Evolutionary conservation across 2,888 invertebrate species (phyloP), one percentile per base, ranked within the genome.

Genomic region (Nomada hirtipes): DNA sequence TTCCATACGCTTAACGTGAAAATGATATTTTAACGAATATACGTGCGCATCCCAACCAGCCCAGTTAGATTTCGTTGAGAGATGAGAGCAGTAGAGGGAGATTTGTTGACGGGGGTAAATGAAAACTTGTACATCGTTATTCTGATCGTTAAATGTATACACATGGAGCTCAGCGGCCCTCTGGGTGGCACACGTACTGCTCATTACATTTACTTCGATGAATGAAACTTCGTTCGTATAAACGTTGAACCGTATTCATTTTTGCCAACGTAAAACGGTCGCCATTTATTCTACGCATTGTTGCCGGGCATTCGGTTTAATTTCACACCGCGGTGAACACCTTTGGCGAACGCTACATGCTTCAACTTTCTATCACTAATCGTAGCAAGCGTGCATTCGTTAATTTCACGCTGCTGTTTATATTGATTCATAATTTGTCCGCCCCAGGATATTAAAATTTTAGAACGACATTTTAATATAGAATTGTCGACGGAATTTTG

Each of bases 91-190:
- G 47, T 10, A 50, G 64, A 50, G 50, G 44, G 44, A 23, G 23
- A 47, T 63, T 15, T 11, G 44, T 23, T 4, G 44, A 44, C 47
- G 47, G 15, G 47, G 63, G 23, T 47, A 9, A 47, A 23, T 47
- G 50, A 50, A 64, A 64, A 47, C 64, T 26, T 50, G 50, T 64
- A n/a, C 47, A 47, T 64, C 64, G 50, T 64, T 64, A 64, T 64
- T 50, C 64, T 64, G 63, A 47, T 26, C 47, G 63, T 47, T 23
- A 63, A 47, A 47, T 13, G 26, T 64, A 15, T 15, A 50, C 63
- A 18, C 20, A 26, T 10, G 26, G 26, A 26, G 26, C 15, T 26
- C 23, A 20, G 11, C 4, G 18, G n/a, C 2, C 18, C 36, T 36
- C 18, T n/a, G n/a, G n/a, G 9, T 64, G 15, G 47, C 50, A 23